Percentiles rank a stretch among this genome's conserved stretches.
These are phyloP conservation scores for Barbus barbus DNA, from an alignment of 2,113 vertebrate species.

Conservation along the genomic window DNA sequence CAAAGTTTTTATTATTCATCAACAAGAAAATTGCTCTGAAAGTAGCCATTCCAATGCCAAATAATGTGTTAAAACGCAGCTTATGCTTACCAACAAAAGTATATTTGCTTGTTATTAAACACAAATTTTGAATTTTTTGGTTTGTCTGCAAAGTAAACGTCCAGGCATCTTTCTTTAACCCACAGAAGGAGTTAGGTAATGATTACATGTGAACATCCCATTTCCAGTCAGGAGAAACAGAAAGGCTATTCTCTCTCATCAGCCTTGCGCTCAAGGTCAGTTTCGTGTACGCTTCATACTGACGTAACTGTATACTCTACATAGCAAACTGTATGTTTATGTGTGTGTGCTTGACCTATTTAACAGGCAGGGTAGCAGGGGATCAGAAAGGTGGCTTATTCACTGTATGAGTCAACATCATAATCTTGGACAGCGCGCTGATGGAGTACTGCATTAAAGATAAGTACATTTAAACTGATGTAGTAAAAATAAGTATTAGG, in stretches of 20 bases:
- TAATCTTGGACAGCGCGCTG: neutral
- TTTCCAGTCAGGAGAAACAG: slow-evolving; percentile 56
- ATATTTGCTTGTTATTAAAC: neutral
- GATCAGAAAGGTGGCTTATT: slow-evolving; percentile 30
- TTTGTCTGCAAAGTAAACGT: slow-evolving; percentile 30
- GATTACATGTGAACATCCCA: slow-evolving; percentile 48
- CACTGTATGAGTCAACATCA: slow-evolving; percentile 29
- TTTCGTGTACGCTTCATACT: slow-evolving; percentile 52
- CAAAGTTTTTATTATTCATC: too few relatives aligned
- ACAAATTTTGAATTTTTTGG: neutral
- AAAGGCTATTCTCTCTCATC: slow-evolving; percentile 51
- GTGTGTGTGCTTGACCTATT: slow-evolving; percentile 52
- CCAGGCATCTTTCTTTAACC: slow-evolving; percentile 40
- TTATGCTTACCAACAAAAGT: neutral
- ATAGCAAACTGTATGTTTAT: slow-evolving; percentile 24
- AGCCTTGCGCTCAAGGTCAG: slow-evolving; percentile 55
- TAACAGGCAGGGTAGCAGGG: slow-evolving; percentile 19
- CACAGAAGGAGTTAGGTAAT: slow-evolving; percentile 45
- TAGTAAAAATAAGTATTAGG: neutral
- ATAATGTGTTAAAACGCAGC: neutral
- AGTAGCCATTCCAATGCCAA: too few relatives aligned
- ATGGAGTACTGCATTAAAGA: neutral
- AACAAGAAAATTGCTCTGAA: too few relatives aligned
- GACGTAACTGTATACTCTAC: slow-evolving; percentile 47
- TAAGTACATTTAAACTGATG: neutral